A percentile compares a stretch with the other conserved stretches of the same genome.
Conservation (phyloP, 2,113 vertebrate genomes). For the Syngnathus typhle region DNA sequence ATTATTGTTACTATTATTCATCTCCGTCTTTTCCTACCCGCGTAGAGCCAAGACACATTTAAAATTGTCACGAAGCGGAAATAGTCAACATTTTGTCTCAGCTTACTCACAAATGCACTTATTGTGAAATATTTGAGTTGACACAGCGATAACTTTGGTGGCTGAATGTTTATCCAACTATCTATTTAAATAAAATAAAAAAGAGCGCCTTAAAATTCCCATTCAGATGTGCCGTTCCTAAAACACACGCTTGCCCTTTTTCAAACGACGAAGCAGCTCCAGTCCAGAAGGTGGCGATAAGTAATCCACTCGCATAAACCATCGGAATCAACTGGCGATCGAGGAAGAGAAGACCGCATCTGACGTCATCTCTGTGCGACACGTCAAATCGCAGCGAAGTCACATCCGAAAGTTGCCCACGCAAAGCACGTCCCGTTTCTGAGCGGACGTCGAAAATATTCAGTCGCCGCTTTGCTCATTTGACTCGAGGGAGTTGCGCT, state of each 20-base stretch:
- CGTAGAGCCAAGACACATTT: neutral
- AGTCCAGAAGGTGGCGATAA: neutral
- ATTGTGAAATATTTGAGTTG: no score
- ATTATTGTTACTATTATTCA: no score
- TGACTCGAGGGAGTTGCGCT: neutral
- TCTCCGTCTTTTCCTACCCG: no score
- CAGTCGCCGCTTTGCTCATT: accelerated
- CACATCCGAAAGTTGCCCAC: neutral
- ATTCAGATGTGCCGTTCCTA: no score
- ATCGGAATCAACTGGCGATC: neutral
- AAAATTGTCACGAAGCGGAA: neutral
- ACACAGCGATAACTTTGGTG: no score
- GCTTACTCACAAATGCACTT: no score
- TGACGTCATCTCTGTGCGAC: slow-evolving; percentile 50
- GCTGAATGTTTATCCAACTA: no score
- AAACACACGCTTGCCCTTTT: no score
- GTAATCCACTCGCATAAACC: neutral
- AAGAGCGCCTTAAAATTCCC: no score
- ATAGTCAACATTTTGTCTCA: no score
- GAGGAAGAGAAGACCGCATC: neutral
- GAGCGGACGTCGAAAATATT: neutral
- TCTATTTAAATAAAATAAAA: no score
- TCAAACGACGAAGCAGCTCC: neutral
- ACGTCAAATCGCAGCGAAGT: slow-evolving; percentile 13
- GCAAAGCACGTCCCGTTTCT: neutral